Base-by-base conservation (phyloP, 1,140 invertebrate genomes). In the Dolichoris vasculosae region DNA sequence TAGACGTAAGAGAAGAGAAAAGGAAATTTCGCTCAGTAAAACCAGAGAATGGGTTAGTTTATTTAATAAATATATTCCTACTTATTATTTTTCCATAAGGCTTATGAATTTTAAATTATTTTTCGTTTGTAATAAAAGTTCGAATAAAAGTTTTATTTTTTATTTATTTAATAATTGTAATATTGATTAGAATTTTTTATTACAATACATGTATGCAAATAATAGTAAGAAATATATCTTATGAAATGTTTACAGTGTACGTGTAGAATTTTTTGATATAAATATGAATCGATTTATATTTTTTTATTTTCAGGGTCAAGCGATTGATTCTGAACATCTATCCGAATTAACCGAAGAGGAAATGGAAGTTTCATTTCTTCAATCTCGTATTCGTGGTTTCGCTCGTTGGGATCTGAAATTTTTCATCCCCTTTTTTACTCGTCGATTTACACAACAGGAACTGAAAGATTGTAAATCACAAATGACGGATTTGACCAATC, bases 331-430 rank as follows among this genome's bases (percentile, higher is more conserved):
- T 0, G 98, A 99, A 91, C 98, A 99, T 94, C 92, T 99, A 73
- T 99, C 98, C 7, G 98, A 99, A 93, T 95, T 98, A 20, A 99
- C 98, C 0, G 98, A 99, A 92, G 98, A 99, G 90, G 98, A 99
- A 93, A 96, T 97, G 93, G 97, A 98, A 92, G 96, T 97, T 71
- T 94, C 95, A 91, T 94, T 95, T 92, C 87, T 94, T 85, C 95
- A 95, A 82, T 95, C 96, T 35, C 93, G 96, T 85, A 95, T 96
- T 90, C 94, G 96, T 92, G 96, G 98, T 40, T 99, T 99, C 93
- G 96, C 97, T 0, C 96, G 96, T 87, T 95, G 98, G 90, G 98
- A 99, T 93, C 94, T 97, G 76, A 98, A 98, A 91, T 99, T 98
- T 93, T 96, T 99, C 81, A 98, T 97, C 87, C 98, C 98, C 9